Evolutionary conservation across 2,797 vertebrate genomes (phyloP).

Genomic region (Cyclura pinguis): DNA sequence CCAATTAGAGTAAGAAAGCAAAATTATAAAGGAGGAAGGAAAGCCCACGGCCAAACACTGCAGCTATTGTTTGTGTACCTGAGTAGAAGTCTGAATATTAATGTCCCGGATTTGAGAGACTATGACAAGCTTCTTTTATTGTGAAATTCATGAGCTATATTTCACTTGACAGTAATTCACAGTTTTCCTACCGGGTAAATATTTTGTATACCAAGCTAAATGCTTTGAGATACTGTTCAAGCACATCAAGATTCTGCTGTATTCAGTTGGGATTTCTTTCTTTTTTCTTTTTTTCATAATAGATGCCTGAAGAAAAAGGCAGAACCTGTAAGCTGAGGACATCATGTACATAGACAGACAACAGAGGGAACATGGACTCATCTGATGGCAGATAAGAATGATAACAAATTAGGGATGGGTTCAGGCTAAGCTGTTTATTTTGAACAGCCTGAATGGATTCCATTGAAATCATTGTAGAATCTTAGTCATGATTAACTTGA

Average conservation of each 20-base stretch:
- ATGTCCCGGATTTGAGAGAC: constrained; percentile 36
- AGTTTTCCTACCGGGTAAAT: constrained; percentile 63
- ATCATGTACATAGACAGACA: constrained; percentile 50
- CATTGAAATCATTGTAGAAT: neutral
- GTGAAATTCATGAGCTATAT: constrained; percentile 47
- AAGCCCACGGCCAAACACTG: constrained; percentile 37
- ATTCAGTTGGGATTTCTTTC: constrained; percentile 53
- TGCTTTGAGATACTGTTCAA: constrained; percentile 59
- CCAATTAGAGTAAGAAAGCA: neutral
- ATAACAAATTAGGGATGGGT: no score
- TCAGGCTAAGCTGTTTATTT: neutral
- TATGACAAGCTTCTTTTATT: constrained; percentile 52
- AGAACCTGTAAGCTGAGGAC: constrained; percentile 44
- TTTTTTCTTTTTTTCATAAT: constrained; percentile 26
- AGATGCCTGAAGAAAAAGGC: constrained; percentile 52
- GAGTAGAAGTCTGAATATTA: constrained; percentile 43
- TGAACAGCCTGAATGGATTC: neutral
- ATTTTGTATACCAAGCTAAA: constrained; percentile 70
- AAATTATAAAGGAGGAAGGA: neutral
- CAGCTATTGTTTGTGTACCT: neutral
- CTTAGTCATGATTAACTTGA: neutral
- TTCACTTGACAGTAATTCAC: constrained; percentile 65
- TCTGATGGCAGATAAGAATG: constrained; percentile 34
- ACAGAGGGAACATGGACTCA: constrained; percentile 62
- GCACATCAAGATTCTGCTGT: constrained; percentile 26